phyloP scores from a whole-genome alignment of 2,888 invertebrate genomes.

The Lepas anatifera region DNA sequence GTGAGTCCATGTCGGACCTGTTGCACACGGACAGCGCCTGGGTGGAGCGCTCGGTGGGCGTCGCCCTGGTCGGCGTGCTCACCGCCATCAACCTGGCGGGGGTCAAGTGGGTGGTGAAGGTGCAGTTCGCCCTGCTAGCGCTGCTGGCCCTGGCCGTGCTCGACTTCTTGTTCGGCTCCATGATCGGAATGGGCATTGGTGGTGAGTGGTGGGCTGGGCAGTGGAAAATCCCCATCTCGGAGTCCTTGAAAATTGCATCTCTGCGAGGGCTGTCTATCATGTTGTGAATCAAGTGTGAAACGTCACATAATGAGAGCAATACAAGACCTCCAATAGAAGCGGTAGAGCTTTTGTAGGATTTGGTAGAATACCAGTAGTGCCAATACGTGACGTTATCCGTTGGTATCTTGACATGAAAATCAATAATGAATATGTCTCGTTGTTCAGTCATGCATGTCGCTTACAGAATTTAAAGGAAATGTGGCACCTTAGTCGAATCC shows the following conservation, averaged over 20 bases:
- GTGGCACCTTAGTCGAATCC: no score
- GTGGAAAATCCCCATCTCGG: no score
- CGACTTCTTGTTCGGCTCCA: conserved; percentile 75
- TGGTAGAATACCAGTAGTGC: no score
- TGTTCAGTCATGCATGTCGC: no score
- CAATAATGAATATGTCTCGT: not conserved
- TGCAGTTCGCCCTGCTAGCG: conserved; percentile 78
- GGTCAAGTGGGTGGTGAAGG: conserved; percentile 93
- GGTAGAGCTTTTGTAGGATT: no score
- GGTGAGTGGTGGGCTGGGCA: conserved; percentile 18
- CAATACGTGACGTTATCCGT: no score
- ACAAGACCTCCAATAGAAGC: no score
- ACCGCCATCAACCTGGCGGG: conserved; percentile 89
- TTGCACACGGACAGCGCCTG: conserved; percentile 43
- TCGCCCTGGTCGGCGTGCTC: conserved; percentile 70
- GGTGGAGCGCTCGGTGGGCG: conserved; percentile 77
- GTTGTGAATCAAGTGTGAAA: no score
- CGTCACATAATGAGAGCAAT: no score
- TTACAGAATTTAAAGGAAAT: no score
- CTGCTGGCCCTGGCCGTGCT: conserved; percentile 76
- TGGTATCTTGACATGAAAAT: not conserved
- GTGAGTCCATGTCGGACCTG: conserved; percentile 84
- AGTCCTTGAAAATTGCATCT: no score
- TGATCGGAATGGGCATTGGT: conserved; percentile 17
- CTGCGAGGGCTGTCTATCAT: no score